These are phyloP conservation scores for Pachydiplax longipennis DNA, from an alignment of 2,888 invertebrate genomes.

Conservation along the genomic window DNA sequence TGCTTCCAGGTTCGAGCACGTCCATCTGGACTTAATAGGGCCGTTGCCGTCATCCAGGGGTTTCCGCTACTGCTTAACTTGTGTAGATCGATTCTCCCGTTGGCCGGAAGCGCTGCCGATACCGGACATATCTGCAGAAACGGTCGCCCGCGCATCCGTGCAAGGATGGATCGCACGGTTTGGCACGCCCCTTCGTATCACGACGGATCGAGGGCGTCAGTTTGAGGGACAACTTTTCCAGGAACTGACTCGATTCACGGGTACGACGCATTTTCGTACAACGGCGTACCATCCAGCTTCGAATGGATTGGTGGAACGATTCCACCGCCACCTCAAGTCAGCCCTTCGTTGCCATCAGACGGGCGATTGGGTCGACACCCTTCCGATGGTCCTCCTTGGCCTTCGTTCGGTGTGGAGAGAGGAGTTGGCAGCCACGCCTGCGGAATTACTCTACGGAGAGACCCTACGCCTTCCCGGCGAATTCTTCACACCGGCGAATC, in stretches of 20 bases:
- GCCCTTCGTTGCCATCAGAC: not conserved
- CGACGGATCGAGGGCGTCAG: slow-evolving; percentile 55
- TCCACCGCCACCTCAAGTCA: slow-evolving; percentile 51
- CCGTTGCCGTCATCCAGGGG: not conserved
- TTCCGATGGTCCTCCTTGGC: too few species aligned
- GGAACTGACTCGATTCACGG: slow-evolving; percentile 49
- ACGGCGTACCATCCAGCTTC: slow-evolving; percentile 52
- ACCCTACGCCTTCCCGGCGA: too few species aligned
- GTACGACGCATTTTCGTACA: slow-evolving; percentile 48
- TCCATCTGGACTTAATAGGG: not conserved
- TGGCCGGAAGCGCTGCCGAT: not conserved
- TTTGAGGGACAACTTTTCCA: slow-evolving; percentile 53
- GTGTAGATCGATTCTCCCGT: not conserved
- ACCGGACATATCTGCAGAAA: slow-evolving; percentile 53
- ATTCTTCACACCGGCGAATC: too few species aligned
- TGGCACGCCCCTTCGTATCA: slow-evolving; percentile 54
- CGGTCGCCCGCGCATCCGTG: slow-evolving; percentile 53
- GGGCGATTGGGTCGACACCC: not conserved
- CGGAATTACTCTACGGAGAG: too few species aligned
- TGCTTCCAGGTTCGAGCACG: not conserved
- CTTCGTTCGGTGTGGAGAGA: too few species aligned
- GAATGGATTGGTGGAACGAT: too few species aligned
- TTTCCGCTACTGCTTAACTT: not conserved
- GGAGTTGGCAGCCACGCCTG: too few species aligned
- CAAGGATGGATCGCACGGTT: slow-evolving; percentile 54